These are phyloP conservation scores for Lepus europaeus DNA, from an alignment of 2,113 vertebrate species.

Conservation along the genomic window DNA sequence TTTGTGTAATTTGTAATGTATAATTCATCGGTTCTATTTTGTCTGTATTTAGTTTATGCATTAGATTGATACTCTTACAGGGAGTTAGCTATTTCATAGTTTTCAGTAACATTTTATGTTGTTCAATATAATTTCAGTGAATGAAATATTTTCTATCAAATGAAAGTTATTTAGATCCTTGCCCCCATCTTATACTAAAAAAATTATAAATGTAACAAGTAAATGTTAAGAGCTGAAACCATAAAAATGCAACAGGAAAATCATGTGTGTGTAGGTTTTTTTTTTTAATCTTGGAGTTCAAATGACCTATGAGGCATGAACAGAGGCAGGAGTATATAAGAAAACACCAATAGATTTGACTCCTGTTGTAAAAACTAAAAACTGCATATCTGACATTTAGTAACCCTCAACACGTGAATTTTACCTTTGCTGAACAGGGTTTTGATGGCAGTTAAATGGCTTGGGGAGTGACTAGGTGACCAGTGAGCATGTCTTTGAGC, in stretches of 20 bases:
- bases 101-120: constrained; percentile 32
- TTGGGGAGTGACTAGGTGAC: background rate
- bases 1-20: background rate
- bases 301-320: background rate
- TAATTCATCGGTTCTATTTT: background rate
- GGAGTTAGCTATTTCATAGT: background rate
- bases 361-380: constrained; percentile 43
- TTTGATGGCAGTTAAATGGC: background rate
- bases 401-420: constrained; percentile 24
- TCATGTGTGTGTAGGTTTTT: constrained; percentile 7
- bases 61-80: constrained; percentile 4
- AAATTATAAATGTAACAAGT: background rate
- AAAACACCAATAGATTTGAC: constrained; percentile 17
- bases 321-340: background rate
- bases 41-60: background rate
- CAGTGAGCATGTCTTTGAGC: background rate
- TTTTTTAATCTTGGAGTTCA: constrained; percentile 3
- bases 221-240: constrained; percentile 53
- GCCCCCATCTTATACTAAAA: background rate
- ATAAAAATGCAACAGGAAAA: constrained; percentile 56
- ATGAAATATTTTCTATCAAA: constrained; percentile 47
- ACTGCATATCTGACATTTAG: background rate
- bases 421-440: constrained; percentile 19
- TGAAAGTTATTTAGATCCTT: background rate
- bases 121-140: constrained; percentile 15